Conservation (phyloP, 1,140 invertebrate species). For the Leptopilina clavipes region DNA sequence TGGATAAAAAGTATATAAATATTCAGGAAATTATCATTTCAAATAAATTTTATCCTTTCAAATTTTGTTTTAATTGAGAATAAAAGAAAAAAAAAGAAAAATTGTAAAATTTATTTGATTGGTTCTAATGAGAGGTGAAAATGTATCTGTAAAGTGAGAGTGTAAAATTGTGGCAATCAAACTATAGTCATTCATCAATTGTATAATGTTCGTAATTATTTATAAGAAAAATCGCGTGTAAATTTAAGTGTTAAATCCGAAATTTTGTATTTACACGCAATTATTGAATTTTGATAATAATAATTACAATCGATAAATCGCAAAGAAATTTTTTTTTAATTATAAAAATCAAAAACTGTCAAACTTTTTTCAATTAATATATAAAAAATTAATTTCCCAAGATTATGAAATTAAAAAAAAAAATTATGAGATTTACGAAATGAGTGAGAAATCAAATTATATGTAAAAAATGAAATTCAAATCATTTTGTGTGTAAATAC, state of each 20-base stretch:
- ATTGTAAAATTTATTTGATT: constrained; percentile 15
- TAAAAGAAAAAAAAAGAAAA: background rate
- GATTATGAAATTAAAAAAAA: no score
- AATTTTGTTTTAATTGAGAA: background rate
- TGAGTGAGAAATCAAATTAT: background rate
- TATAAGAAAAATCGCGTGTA: constrained; percentile 51
- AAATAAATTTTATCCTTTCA: constrained; percentile 7
- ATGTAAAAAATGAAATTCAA: background rate
- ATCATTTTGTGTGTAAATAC: constrained; percentile 36
- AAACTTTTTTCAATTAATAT: no score
- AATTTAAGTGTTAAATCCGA: constrained; percentile 39
- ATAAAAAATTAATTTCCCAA: no score
- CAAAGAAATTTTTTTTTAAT: no score
- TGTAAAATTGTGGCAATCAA: constrained; percentile 46
- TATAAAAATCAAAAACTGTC: no score
- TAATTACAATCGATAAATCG: no score
- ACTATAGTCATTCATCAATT: constrained; percentile 69
- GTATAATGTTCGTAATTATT: constrained; percentile 60
- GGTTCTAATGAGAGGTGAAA: background rate
- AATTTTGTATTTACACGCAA: constrained; percentile 44
- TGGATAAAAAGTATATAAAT: background rate
- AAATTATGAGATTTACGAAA: no score
- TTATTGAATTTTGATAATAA: no score
- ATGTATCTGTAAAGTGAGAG: background rate
- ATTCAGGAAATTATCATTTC: constrained; percentile 5